These are phyloP conservation scores for Eurytoma californica DNA, from an alignment of 2,888 invertebrate species.

Conservation along the genomic window DNA sequence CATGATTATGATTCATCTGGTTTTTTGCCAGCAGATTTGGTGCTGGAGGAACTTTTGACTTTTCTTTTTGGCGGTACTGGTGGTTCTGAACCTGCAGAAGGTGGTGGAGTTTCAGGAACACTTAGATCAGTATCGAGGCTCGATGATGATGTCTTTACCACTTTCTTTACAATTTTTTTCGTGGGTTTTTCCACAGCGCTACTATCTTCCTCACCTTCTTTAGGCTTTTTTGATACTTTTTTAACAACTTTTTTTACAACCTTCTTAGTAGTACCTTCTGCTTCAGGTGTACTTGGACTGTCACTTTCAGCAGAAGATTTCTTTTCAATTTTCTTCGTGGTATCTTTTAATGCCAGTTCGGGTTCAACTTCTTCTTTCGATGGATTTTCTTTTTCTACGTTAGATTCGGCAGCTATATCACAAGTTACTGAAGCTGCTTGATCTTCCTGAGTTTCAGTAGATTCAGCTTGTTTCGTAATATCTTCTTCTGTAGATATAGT, in stretches of 20 bases:
- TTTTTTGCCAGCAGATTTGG: constrained; percentile 60
- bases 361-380: constrained; percentile 9
- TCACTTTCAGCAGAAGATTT: constrained; percentile 61
- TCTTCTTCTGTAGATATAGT: background rate
- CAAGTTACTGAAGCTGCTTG: constrained; percentile 19
- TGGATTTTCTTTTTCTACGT: background rate
- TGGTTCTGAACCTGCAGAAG: constrained; percentile 67
- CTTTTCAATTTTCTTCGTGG: constrained; percentile 60
- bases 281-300: constrained; percentile 62
- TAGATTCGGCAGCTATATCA: background rate
- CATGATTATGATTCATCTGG: constrained; percentile 56
- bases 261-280: constrained; percentile 65
- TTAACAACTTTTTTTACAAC: constrained; percentile 78
- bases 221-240: constrained; percentile 71
- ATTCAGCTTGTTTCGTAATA: background rate
- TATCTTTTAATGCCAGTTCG: constrained; percentile 11
- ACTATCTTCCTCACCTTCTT: constrained; percentile 59
- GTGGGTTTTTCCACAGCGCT: constrained; percentile 61
- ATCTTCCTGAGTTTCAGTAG: constrained; percentile 35
- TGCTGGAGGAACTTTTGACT: constrained; percentile 60
- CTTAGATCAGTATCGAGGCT: constrained; percentile 74
- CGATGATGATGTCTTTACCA: constrained; percentile 70
- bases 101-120: constrained; percentile 77
- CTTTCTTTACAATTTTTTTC: constrained; percentile 75
- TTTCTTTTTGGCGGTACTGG: constrained; percentile 76